Percentiles rank a stretch among this genome's conserved stretches.
Conservation (phyloP, 2,888 invertebrate species). For the Thecocarcelia acutangulata region DNA sequence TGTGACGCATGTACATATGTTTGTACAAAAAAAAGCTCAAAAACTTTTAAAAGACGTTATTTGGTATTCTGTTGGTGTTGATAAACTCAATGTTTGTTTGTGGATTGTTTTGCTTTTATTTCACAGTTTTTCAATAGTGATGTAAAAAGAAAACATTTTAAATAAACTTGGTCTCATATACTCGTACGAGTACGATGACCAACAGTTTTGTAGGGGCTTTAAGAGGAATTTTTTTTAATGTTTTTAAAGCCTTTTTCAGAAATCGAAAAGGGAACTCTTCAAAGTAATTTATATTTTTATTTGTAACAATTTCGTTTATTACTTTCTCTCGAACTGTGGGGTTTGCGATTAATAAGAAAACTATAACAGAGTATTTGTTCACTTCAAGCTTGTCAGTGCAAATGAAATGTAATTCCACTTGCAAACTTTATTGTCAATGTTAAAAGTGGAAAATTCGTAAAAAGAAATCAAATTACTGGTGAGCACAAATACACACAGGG, state of each 20-base stretch:
- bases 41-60: constrained; percentile 9
- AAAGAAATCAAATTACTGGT: constrained; percentile 3
- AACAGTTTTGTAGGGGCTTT: background rate
- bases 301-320: no score
- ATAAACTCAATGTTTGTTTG: constrained; percentile 36
- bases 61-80: constrained; percentile 33
- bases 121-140: constrained; percentile 6
- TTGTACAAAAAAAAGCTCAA: background rate
- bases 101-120: constrained; percentile 8
- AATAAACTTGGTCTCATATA: no score
- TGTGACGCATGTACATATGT: background rate
- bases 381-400: constrained; percentile 15
- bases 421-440: constrained; percentile 59
- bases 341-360: no score
- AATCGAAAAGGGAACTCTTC: no score
- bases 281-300: no score
- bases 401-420: constrained; percentile 54
- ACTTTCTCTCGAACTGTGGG: no score
- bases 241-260: no score
- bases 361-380: no score
- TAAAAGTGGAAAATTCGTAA: constrained; percentile 26
- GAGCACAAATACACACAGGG: constrained; percentile 1
- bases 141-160: background rate
- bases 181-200: no score
- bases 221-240: no score